These are phyloP conservation scores for Myzus persicae DNA, from an alignment of 1,140 invertebrate genomes.

Conservation along the genomic window DNA sequence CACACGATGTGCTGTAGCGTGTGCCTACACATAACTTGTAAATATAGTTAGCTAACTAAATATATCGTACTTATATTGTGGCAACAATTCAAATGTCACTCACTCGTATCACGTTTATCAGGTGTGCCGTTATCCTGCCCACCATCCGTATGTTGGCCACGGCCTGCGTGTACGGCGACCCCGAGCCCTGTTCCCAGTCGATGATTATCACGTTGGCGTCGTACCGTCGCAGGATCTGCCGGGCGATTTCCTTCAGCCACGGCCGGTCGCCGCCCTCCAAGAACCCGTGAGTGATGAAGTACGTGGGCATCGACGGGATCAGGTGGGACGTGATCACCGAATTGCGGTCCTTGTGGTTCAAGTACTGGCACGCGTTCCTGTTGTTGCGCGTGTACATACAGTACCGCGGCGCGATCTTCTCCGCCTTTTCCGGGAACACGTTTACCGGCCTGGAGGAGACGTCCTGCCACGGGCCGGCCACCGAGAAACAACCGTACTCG, in stretches of 20 bases:
- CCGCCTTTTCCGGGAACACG: slow-evolving; percentile 75
- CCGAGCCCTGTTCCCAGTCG: slow-evolving; percentile 85
- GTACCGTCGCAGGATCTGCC: slow-evolving; percentile 70
- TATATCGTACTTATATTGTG: too few relatives aligned
- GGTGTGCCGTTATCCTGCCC: slow-evolving; percentile 80
- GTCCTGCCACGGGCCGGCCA: slow-evolving; percentile 77
- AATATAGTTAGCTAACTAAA: too few relatives aligned
- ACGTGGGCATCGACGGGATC: slow-evolving; percentile 71
- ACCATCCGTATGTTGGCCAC: slow-evolving; percentile 89
- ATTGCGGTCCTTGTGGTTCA: slow-evolving; percentile 72
- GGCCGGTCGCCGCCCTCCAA: slow-evolving; percentile 80
- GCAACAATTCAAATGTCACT: slow-evolving; percentile 33
- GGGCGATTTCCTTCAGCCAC: slow-evolving; percentile 69
- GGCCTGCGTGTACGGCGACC: slow-evolving; percentile 88
- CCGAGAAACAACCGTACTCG: slow-evolving; percentile 83
- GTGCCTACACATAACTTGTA: neutral
- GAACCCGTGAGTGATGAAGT: slow-evolving; percentile 85
- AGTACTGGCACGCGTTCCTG: slow-evolving; percentile 68
- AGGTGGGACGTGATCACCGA: slow-evolving; percentile 71
- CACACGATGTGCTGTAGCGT: too few relatives aligned
- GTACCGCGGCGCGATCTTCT: slow-evolving; percentile 68
- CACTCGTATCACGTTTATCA: slow-evolving; percentile 70
- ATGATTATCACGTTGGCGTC: slow-evolving; percentile 80
- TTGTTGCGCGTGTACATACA: slow-evolving; percentile 68
- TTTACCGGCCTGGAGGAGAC: slow-evolving; percentile 78